phyloP scores from a whole-genome alignment of 1,140 invertebrate genomes.

The Dolichoris vasculosae region DNA sequence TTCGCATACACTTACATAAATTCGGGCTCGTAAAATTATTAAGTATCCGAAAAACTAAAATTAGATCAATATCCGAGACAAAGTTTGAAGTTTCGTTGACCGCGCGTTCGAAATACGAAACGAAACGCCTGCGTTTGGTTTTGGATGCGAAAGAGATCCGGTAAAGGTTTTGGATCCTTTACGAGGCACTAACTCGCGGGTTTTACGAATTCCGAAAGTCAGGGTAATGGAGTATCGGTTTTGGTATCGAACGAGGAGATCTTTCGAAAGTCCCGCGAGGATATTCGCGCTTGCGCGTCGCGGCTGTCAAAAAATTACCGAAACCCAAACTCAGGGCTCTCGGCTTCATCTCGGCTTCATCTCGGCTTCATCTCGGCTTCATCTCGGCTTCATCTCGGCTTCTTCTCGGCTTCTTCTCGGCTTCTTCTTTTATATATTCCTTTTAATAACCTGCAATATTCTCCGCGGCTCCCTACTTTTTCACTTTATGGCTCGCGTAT shows the following conservation, averaged over 20 bases:
- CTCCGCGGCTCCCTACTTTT: slow-evolving; percentile 31
- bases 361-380: not conserved
- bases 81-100: not conserved
- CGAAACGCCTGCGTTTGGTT: not conserved
- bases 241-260: slow-evolving; percentile 15
- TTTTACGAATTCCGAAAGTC: slow-evolving; percentile 53
- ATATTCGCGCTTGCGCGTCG: not conserved
- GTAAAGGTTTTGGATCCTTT: slow-evolving; percentile 46
- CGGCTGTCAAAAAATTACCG: slow-evolving; percentile 42
- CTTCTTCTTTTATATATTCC: slow-evolving; percentile 21
- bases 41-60: not conserved
- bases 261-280: slow-evolving; percentile 36
- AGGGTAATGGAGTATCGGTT: slow-evolving; percentile 21
- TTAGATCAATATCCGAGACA: not conserved
- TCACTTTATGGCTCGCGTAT: slow-evolving; percentile 20
- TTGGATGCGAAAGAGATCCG: slow-evolving; percentile 45
- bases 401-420: not conserved
- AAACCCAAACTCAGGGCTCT: no score
- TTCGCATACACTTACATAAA: no score
- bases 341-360: not conserved
- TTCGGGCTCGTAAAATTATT: not conserved
- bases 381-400: not conserved
- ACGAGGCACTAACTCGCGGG: slow-evolving; percentile 53
- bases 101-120: not conserved
- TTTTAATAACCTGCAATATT: slow-evolving; percentile 49